Base-by-base conservation (phyloP, 2,113 vertebrate genomes). In the Hystrix brachyura region DNA sequence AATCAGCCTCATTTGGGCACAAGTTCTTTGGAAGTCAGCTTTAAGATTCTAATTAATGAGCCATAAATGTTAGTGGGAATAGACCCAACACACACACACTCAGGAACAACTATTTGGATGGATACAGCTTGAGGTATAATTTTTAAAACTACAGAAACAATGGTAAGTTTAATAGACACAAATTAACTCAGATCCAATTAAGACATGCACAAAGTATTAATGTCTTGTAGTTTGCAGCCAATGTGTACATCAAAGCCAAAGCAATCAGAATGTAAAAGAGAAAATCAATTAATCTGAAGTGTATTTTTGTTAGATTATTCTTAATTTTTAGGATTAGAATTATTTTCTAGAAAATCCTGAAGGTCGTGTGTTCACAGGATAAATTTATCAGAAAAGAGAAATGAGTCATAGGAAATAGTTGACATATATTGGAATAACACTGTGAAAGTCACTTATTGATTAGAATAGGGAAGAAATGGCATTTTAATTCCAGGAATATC, bases 41-140 rank as follows among this genome's bases (percentile, higher is more conserved):
- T 84, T 92, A 95, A 38, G 71, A 62, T 80, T 78, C 57, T 95
- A 93, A 88, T 34, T 29, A 90, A 60, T 94, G 51, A 92, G 43
- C 38, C 21, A 59, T 53, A 48, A 69, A 79, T 88, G 11, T 71
- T 53, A n/a, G 3, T 81, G 93, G 34, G 27, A 93, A 95, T 76
- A 55, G 25, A 62, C 15, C 53, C 82, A 65, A 59, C 14, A 62
- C n/a, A 14, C 5, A 64, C 48, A 29, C 69, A 60, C 32, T 87
- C 19, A n/a, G 21, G 10, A 46, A 34, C 27, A 89, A 15, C 27
- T 90, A 62, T 53, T 69, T 69, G 8, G 27, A 74, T 90, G 2
- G 7, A 21, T 59, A 18, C 14, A 72, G 32, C 72, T n/a, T 88
- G 32, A 84, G 62, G 13, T 85, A 48, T 71, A 62, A 27, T 72